Percentiles rank a stretch among this genome's conserved stretches.
These are phyloP conservation scores for Myiopsitta monachus DNA, from an alignment of 2,113 vertebrate species.

Conservation along the genomic window DNA sequence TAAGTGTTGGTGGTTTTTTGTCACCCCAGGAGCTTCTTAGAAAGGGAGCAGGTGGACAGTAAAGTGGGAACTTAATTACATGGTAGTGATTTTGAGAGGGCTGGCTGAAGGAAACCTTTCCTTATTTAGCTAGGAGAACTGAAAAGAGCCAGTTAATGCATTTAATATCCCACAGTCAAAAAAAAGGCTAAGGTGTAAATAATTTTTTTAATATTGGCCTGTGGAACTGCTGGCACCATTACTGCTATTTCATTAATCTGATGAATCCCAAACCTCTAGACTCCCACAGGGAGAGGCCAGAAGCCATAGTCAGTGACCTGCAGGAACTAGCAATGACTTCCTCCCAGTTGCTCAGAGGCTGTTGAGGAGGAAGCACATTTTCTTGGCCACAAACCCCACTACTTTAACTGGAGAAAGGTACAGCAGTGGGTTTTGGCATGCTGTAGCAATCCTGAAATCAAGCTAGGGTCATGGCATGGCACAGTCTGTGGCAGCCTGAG, in stretches of 20 bases:
- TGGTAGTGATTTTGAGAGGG: neutral
- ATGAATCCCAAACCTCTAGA: neutral
- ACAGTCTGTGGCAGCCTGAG: rapidly evolving
- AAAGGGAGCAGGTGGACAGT: neutral
- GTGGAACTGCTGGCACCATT: neutral
- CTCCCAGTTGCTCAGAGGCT: neutral
- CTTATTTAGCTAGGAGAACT: neutral
- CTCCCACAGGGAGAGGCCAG: neutral
- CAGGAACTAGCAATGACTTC: neutral
- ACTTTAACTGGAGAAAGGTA: neutral
- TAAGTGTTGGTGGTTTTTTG: neutral
- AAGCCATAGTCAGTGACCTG: neutral
- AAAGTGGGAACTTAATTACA: neutral
- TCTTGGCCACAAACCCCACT: neutral
- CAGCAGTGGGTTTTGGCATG: neutral
- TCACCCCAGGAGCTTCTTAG: neutral
- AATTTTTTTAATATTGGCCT: neutral
- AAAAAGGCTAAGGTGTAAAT: neutral
- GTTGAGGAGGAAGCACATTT: neutral
- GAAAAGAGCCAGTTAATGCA: neutral
- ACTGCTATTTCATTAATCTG: neutral
- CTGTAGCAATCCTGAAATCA: neutral
- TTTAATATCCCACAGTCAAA: neutral
- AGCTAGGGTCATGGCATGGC: neutral
- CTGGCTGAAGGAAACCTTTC: neutral